Evolutionary conservation across 2,797 vertebrate species (phyloP), one percentile per base, ranked within the genome.

Genomic region (Holocentrus rufus): DNA sequence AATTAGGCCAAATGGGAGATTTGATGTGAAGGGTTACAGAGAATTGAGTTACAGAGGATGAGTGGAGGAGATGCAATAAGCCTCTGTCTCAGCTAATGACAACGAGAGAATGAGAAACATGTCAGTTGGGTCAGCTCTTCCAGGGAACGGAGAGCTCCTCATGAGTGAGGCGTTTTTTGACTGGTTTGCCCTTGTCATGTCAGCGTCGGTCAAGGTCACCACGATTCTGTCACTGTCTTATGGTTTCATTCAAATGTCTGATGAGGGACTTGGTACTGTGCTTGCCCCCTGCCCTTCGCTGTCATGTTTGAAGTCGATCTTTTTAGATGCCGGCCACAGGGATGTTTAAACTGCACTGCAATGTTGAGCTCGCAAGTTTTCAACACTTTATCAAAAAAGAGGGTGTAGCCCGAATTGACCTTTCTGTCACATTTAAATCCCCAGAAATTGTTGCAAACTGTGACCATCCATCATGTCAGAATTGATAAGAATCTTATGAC

Each of bases 241-340:
- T 88, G 87, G 83, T 84, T 90, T 88, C 74, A 85, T 87, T 92
- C 90, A 84, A 80, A 88, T 70, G 79, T 85, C 75, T 89, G 90
- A 92, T 88, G 86, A 87, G 84, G 81, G 90, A 90, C 83, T 84
- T 80, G 87, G 77, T 86, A 81, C 69, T 84, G 82, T 69, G 77
- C 23, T 65, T 72, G 80, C 85, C 87, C 90, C 67, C 74, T 87
- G 85, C 55, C 85, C 82, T 72, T 83, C 39, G 61, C 87, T 91
- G 91, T 88, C 91, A 84, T 74, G 67, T 81, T 31, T 82, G 80
- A 87, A 80, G 82, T 73, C 74, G 69, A 69, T 88, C 73, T 78
- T 84, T 79, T 80, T 72, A 59, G 34, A 79, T 66, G 23, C 36
- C 31, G 47, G 65, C 82, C 69, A 1, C 50, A 66, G 78, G 80